Conservation (phyloP, 2,113 vertebrate genomes). For the Podocnemis expansa region DNA sequence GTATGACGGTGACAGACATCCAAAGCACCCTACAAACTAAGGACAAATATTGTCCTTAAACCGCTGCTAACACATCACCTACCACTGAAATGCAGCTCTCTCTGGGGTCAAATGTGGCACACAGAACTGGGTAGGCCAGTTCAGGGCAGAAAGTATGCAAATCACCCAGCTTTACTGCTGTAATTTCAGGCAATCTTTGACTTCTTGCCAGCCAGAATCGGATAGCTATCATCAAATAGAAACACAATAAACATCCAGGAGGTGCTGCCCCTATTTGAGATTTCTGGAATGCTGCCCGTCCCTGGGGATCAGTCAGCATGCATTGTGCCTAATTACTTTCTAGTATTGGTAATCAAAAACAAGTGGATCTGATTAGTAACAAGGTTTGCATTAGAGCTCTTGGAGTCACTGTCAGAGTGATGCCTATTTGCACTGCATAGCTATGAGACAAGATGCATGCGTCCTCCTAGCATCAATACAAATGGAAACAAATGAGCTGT, state of each 20-base stretch:
- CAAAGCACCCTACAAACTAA: background rate
- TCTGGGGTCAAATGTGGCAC: background rate
- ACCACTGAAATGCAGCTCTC: background rate
- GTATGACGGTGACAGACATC: background rate
- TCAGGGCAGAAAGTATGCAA: background rate
- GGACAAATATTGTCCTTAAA: background rate
- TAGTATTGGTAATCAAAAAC: background rate
- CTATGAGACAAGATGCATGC: background rate
- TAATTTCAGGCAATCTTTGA: background rate
- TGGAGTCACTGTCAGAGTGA: background rate
- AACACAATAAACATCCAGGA: background rate
- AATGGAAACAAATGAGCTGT: background rate
- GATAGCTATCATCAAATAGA: background rate
- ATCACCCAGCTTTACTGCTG: background rate
- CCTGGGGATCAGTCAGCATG: background rate
- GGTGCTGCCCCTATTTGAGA: background rate
- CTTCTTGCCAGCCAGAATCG: background rate
- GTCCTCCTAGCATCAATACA: no score
- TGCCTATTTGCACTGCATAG: background rate
- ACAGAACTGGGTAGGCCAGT: background rate
- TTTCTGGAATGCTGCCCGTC: background rate
- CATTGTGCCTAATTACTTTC: fast-evolving
- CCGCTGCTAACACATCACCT: fast-evolving
- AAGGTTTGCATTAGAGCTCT: fast-evolving
- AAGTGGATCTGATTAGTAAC: fast-evolving